Percentiles rank a stretch among this genome's conserved stretches.
phyloP scores from a whole-genome alignment of 1,140 invertebrate genomes.

The Cotesia glomerata region DNA sequence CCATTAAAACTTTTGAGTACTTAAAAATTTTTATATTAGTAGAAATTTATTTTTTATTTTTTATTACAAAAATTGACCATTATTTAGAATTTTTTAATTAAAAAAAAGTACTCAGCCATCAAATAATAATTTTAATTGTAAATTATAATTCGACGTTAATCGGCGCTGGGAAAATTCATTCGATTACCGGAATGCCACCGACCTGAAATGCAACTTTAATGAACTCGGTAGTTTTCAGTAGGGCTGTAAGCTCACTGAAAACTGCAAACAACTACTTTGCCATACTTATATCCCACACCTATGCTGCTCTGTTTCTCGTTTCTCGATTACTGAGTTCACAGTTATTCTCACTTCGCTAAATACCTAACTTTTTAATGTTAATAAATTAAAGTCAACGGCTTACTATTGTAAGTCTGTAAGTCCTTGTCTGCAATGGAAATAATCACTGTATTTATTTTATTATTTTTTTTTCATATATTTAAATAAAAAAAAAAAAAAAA shows the following conservation, averaged over 20 bases:
- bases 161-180: neutral
- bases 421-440: neutral
- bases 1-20: too few species aligned
- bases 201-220: neutral
- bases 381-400: conserved; percentile 18
- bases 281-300: neutral
- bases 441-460: neutral
- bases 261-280: neutral
- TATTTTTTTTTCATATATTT: too few species aligned
- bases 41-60: too few species aligned
- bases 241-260: neutral
- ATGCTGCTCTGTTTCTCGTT: neutral
- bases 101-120: too few species aligned
- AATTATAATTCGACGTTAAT: too few species aligned
- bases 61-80: too few species aligned
- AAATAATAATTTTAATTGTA: too few species aligned
- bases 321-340: neutral
- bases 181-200: neutral
- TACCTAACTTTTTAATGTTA: conserved; percentile 13
- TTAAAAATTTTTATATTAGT: too few species aligned
- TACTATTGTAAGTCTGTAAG: neutral
- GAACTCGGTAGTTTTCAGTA: neutral
- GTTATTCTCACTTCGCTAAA: neutral
- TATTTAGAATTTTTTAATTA: too few species aligned
- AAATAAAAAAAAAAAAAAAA: too few species aligned